These are phyloP conservation scores for Heliconius ismenius DNA, from an alignment of 2,888 invertebrate species.

Conservation along the genomic window DNA sequence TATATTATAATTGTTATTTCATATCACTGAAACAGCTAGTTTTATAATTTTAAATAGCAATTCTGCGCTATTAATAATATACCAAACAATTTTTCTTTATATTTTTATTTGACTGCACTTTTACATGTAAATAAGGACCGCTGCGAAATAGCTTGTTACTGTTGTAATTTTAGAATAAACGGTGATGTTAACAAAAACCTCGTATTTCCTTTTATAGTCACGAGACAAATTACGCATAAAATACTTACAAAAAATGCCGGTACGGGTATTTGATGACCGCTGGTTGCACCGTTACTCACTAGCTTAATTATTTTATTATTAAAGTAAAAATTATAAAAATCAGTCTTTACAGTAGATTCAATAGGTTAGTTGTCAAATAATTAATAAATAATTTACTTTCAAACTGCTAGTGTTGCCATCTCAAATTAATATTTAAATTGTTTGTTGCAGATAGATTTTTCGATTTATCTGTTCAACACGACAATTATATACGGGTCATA, in stretches of 20 bases:
- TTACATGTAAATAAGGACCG: not conserved
- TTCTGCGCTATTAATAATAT: not conserved
- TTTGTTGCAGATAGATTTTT: too few species aligned
- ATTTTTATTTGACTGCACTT: not conserved
- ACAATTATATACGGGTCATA: too few species aligned
- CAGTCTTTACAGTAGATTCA: conserved; percentile 44
- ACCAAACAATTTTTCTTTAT: not conserved
- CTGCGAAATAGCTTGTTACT: not conserved
- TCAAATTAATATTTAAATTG: not conserved
- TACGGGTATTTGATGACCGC: not conserved
- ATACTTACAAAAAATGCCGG: conserved; percentile 32
- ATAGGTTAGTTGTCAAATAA: conserved; percentile 44
- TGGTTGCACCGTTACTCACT: conserved; percentile 28
- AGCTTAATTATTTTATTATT: conserved; percentile 33
- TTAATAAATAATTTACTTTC: conserved; percentile 24
- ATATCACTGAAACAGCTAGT: not conserved
- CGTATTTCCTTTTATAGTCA: conserved; percentile 30
- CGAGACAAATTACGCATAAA: conserved; percentile 11
- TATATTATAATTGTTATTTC: not conserved
- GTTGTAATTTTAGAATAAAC: conserved; percentile 29
- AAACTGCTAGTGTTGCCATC: conserved; percentile 22
- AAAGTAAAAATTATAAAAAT: conserved; percentile 43
- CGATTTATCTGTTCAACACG: too few species aligned
- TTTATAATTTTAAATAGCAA: not conserved
- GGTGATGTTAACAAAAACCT: conserved; percentile 21